Evolutionary conservation across 2,797 vertebrate genomes (phyloP), one percentile per base, ranked within the genome.

Genomic region (Tenualosa thibaudeaui): DNA sequence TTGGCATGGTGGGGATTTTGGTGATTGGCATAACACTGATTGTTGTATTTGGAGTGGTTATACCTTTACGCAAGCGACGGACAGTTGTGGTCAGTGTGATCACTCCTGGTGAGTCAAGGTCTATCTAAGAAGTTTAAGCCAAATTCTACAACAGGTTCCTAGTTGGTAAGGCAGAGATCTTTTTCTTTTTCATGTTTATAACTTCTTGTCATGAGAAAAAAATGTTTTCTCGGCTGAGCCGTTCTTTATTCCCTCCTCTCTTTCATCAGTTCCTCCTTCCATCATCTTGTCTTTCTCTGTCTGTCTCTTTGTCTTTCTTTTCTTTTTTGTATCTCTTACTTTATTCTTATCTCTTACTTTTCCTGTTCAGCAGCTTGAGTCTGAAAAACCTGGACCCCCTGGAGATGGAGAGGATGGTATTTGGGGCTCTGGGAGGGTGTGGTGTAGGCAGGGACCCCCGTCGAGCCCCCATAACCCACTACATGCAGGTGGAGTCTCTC

Each of bases 401-500:
- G 0, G 91, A 92, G 68, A 84, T 93, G 0, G 90, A 90, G 50
- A 89, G 40, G 50, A 85, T 91, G 2, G 0, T 62, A 0, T 89
- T 71, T 13, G 89, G 87, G 5, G 86, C 82, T 51, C 85, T 88
- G 86, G 81, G 2, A 58, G 58, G 19, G 5, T 50, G 26, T 22
- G 50, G 26, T 40, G 78, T 62, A 82, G 84, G 83, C 56, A 86
- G 83, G 75, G 93, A 93, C 87, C 92, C 93, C 81, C 89, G 92
- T 2, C 81, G 94, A 31, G 89, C 82, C 26, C 93, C 93, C 31
- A 92, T 94, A 13, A 53, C 92, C 31, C 92, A 90, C 84, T 95
- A 93, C 86, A 89, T 86, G 0, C 93, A 96, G 0, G 93, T 94
- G 93, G 94, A 93, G 86, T 92, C 91, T 0, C 85, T 94, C 87